Evolutionary conservation across 2,113 vertebrate species (phyloP).

Genomic region (Phainopepla nitens): DNA sequence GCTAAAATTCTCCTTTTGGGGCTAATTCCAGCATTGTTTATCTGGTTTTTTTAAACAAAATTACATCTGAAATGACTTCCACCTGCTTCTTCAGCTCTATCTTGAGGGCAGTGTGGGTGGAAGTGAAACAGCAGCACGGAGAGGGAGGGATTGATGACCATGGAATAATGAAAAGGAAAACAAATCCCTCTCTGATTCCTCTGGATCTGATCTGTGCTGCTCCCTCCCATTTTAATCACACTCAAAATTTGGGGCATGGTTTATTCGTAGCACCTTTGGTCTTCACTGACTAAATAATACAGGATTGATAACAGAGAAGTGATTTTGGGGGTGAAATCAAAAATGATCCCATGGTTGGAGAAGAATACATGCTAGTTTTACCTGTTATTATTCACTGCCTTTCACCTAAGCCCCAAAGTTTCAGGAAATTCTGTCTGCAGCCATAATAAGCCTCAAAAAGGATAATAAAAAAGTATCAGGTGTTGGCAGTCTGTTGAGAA

Average conservation of each 20-base stretch:
- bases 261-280: background rate
- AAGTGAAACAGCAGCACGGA: background rate
- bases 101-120: background rate
- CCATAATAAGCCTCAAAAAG: background rate
- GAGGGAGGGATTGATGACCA: background rate
- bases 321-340: fast-evolving
- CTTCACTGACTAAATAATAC: background rate
- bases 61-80: background rate
- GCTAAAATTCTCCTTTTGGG: background rate
- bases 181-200: background rate
- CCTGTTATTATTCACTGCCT: background rate
- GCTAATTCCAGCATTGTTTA: background rate
- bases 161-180: fast-evolving
- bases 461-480: background rate
- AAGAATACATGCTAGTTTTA: background rate
- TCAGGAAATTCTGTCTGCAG: background rate
- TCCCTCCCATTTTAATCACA: background rate
- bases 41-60: background rate
- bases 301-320: background rate
- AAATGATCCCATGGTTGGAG: fast-evolving
- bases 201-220: background rate
- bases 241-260: fast-evolving
- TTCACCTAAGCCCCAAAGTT: background rate
- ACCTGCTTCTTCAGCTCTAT: fast-evolving
- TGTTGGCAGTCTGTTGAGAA: conserved; percentile 14